A percentile compares a stretch with the other conserved stretches of the same genome.
Conservation (phyloP, 2,888 invertebrate species). For the Bombylius major region DNA sequence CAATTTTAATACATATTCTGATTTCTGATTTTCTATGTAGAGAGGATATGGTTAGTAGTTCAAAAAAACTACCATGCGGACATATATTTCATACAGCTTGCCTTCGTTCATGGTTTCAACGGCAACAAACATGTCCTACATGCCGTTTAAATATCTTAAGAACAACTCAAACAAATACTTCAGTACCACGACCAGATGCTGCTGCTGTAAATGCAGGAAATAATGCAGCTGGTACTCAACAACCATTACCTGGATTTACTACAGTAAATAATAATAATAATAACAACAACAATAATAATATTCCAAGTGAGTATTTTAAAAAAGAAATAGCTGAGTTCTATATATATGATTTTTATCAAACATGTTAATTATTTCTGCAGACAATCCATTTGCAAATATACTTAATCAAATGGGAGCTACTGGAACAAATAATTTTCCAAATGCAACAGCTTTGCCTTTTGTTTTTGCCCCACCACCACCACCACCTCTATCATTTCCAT, state of each 20-base stretch:
- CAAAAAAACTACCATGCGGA: slow-evolving; percentile 96
- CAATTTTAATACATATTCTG: background rate
- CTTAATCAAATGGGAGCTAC: slow-evolving; percentile 13
- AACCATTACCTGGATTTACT: slow-evolving; percentile 13
- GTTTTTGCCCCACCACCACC: slow-evolving; percentile 29
- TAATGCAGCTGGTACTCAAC: slow-evolving; percentile 21
- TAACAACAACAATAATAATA: slow-evolving; percentile 4
- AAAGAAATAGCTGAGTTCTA: too few relatives aligned
- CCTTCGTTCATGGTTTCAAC: slow-evolving; percentile 97
- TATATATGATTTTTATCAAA: too few relatives aligned
- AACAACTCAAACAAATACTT: slow-evolving; percentile 31
- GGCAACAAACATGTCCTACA: slow-evolving; percentile 99
- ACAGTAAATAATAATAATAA: slow-evolving; percentile 7
- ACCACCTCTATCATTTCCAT: slow-evolving; percentile 45
- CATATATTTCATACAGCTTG: slow-evolving; percentile 99
- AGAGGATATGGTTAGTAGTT: slow-evolving; percentile 55
- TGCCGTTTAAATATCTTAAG: slow-evolving; percentile 79
- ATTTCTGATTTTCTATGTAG: slow-evolving; percentile 27
- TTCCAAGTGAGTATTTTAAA: slow-evolving; percentile 1
- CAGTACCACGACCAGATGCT: slow-evolving; percentile 29
- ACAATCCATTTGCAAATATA: slow-evolving; percentile 17
- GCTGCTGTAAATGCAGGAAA: slow-evolving; percentile 18
- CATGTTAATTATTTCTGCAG: slow-evolving; percentile 13
- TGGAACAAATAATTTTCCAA: slow-evolving; percentile 3
- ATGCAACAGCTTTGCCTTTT: slow-evolving; percentile 22